These are phyloP conservation scores for Clarias pachynema DNA, from an alignment of 2,797 vertebrate genomes.

Conservation along the genomic window DNA sequence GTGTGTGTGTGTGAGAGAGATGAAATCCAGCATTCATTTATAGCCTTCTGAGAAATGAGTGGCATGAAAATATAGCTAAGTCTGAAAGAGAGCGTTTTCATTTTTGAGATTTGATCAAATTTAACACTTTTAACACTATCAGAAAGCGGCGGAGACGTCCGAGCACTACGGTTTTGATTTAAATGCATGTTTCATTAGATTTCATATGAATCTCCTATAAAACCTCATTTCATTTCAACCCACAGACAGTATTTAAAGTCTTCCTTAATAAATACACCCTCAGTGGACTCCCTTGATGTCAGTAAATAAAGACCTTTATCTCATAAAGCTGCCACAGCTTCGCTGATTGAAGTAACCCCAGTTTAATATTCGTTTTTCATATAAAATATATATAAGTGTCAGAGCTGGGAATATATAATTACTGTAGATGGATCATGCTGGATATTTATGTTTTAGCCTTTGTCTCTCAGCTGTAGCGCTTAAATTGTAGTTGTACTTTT, in stretches of 20 bases:
- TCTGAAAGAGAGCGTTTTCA: neutral
- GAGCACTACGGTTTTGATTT: neutral
- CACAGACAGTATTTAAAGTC: conserved; percentile 27
- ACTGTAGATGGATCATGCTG: neutral
- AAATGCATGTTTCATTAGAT: neutral
- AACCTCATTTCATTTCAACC: neutral
- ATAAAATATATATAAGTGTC: neutral
- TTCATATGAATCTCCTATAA: neutral
- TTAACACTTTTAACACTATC: neutral
- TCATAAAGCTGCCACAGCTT: conserved; percentile 17
- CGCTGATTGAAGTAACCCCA: conserved; percentile 11
- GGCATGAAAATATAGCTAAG: neutral
- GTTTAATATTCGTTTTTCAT: neutral
- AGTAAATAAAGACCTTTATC: conserved; percentile 16
- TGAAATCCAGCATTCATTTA: neutral
- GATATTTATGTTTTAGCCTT: neutral
- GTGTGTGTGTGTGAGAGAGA: no score
- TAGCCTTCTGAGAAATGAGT: neutral
- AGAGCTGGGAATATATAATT: neutral
- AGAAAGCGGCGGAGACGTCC: neutral
- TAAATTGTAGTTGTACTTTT: neutral
- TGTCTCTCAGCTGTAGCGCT: neutral
- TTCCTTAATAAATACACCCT: conserved; percentile 23
- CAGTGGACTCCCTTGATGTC: conserved; percentile 16
- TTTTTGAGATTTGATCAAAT: neutral